phyloP scores from a whole-genome alignment of 2,113 vertebrate genomes.

The Zosterops hypoxanthus region DNA sequence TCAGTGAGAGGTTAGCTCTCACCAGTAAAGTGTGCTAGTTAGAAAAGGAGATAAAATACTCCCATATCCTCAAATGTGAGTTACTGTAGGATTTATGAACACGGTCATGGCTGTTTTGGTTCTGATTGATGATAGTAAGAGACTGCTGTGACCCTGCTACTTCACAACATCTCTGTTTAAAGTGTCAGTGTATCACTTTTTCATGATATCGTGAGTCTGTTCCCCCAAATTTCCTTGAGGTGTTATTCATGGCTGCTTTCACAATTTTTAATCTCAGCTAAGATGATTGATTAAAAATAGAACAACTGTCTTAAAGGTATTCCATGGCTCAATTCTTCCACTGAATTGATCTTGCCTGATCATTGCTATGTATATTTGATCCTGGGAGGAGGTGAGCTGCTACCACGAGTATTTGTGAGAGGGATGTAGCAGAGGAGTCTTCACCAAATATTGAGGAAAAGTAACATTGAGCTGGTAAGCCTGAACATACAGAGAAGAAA shows the following conservation, averaged over 20 bases:
- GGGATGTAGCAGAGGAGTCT: neutral
- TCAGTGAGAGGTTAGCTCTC: neutral
- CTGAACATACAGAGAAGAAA: neutral
- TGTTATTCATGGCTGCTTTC: neutral
- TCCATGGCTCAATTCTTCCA: neutral
- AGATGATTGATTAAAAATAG: neutral
- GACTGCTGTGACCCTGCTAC: neutral
- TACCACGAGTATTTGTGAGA: fast-evolving
- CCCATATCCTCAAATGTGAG: neutral
- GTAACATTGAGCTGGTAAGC: neutral
- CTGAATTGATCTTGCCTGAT: neutral
- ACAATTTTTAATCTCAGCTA: neutral
- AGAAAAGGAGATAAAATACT: neutral
- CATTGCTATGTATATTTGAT: neutral
- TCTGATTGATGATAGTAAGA: neutral
- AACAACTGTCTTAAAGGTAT: neutral
- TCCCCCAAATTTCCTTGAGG: neutral
- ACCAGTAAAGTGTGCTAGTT: neutral
- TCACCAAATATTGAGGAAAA: neutral
- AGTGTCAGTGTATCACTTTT: neutral
- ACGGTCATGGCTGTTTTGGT: neutral
- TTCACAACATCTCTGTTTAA: neutral
- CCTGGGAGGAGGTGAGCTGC: neutral
- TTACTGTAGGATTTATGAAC: neutral
- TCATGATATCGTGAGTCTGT: neutral